phyloP scores from a whole-genome alignment of 2,797 vertebrate species.

The Natrix natrix region DNA sequence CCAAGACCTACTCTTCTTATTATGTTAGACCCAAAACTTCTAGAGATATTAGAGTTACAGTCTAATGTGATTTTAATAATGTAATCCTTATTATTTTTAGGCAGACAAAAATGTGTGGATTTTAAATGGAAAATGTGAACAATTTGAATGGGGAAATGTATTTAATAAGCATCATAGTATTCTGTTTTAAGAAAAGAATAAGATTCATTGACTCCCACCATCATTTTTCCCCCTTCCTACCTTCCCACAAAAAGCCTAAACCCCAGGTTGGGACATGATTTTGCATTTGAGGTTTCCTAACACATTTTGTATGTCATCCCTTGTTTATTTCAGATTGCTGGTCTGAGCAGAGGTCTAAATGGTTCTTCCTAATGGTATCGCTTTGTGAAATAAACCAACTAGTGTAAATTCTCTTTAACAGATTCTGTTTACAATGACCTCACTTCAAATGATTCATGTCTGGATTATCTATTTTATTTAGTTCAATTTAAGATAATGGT shows the following conservation, averaged over 20 bases:
- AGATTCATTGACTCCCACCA: background rate
- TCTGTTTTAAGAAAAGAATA: background rate
- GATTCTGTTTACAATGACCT: background rate
- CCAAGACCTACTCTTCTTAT: background rate
- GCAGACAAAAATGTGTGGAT: background rate
- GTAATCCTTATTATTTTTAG: background rate
- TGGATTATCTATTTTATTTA: background rate
- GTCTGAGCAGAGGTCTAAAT: background rate
- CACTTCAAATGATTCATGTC: background rate
- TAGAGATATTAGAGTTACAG: background rate
- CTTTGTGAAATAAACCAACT: background rate
- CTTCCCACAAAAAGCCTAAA: background rate
- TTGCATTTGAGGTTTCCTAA: background rate
- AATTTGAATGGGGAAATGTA: background rate
- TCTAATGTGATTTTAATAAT: background rate
- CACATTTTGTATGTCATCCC: background rate
- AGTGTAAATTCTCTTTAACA: background rate
- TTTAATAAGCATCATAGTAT: background rate
- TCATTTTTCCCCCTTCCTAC: background rate
- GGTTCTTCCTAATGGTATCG: background rate
- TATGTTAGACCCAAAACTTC: background rate
- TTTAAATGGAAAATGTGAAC: background rate
- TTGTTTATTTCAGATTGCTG: background rate
- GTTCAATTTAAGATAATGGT: background rate
- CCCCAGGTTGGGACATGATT: background rate